These are phyloP conservation scores for Aphidius gifuensis DNA, from an alignment of 1,140 invertebrate genomes.

Conservation along the genomic window DNA sequence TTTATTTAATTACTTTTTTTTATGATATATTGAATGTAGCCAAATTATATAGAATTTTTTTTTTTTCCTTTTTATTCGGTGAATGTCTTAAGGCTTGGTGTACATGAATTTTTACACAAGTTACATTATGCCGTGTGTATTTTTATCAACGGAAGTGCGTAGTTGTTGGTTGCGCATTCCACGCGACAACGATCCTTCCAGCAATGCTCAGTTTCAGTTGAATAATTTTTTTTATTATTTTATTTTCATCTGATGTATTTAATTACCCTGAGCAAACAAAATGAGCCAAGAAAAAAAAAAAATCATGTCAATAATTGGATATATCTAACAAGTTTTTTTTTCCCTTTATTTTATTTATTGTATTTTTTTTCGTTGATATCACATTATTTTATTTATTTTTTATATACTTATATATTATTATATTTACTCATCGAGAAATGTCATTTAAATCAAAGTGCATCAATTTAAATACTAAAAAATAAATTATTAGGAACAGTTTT, in stretches of 20 bases:
- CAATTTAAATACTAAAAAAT: no score
- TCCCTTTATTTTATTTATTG: no score
- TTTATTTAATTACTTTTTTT: background rate
- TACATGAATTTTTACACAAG: slow-evolving; percentile 21
- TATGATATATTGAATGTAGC: background rate
- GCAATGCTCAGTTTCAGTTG: slow-evolving; percentile 25
- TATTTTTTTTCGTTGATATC: no score
- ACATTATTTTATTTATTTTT: no score
- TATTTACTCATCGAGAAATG: no score
- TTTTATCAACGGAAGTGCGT: slow-evolving; percentile 56
- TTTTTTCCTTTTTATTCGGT: background rate
- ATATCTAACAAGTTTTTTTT: no score
- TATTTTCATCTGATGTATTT: background rate
- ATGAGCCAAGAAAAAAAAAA: no score
- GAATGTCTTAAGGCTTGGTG: slow-evolving; percentile 9
- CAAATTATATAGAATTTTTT: background rate
- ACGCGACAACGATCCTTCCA: slow-evolving; percentile 16
- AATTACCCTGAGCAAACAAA: no score
- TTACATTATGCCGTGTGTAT: slow-evolving; percentile 46
- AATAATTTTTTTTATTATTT: background rate
- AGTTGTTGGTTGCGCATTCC: slow-evolving; percentile 50
- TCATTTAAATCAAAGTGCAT: no score
- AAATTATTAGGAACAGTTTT: no score
- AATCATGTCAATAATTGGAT: no score
- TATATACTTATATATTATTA: no score